A percentile compares a stretch with the other conserved stretches of the same genome.
These are phyloP conservation scores for Ectobius pallidus DNA, from an alignment of 2,888 invertebrate species.

Conservation along the genomic window DNA sequence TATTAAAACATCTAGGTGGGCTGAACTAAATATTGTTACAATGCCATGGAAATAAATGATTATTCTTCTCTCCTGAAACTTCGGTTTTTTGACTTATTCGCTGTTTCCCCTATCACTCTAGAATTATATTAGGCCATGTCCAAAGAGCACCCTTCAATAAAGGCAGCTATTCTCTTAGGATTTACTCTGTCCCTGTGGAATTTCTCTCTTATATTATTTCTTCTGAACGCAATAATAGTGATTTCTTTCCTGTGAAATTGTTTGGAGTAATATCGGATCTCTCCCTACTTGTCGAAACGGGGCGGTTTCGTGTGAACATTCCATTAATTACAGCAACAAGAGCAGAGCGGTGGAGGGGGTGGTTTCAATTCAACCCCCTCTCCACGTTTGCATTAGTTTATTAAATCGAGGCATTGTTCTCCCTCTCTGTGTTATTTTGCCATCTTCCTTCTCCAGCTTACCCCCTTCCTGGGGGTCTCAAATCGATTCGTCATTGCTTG, in stretches of 20 bases:
- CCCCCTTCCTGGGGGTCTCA: conserved; percentile 42
- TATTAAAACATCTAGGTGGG: no score
- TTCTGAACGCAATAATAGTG: no score
- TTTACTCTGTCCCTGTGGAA: no score
- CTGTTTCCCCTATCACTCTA: no score
- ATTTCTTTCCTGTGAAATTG: conserved; percentile 38
- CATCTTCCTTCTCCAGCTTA: conserved; percentile 40
- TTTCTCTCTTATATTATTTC: no score
- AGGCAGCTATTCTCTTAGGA: no score
- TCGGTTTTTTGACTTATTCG: no score
- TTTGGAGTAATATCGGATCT: conserved; percentile 37
- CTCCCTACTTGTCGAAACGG: conserved; percentile 24
- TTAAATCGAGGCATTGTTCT: conserved; percentile 44
- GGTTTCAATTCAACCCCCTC: conserved; percentile 35
- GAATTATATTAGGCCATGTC: no score
- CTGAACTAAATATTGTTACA: no score
- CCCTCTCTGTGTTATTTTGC: conserved; percentile 34
- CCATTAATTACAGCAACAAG: conserved; percentile 45
- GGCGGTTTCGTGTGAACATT: conserved; percentile 44
- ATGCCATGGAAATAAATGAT: no score
- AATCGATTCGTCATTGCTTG: conserved; percentile 42
- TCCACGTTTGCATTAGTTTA: conserved; percentile 43
- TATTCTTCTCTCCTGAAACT: no score
- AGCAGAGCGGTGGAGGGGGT: conserved; percentile 23
- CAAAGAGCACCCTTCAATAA: no score